phyloP scores from a whole-genome alignment of 1,140 invertebrate species.

The Drosophila dunni region DNA sequence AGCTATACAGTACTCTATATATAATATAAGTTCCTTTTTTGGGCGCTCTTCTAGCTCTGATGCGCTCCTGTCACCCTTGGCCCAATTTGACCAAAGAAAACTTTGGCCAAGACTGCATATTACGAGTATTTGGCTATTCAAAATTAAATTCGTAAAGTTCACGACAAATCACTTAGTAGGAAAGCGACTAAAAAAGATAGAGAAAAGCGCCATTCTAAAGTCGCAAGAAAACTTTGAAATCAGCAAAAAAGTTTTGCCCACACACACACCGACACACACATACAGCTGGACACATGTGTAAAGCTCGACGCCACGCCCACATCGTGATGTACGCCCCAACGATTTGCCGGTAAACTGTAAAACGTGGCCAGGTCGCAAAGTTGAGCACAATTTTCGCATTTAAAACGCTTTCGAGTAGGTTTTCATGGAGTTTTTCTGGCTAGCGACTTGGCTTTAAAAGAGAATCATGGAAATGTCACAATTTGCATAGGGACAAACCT shows the following conservation, averaged over 20 bases:
- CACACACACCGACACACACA: neutral
- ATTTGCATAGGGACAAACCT: slow-evolving; percentile 46
- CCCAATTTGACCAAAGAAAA: slow-evolving; percentile 28
- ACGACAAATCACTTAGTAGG: slow-evolving; percentile 79
- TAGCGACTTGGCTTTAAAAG: slow-evolving; percentile 52
- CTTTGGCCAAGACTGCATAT: slow-evolving; percentile 26
- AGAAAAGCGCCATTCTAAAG: slow-evolving; percentile 51
- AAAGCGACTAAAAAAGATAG: slow-evolving; percentile 38
- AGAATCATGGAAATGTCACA: slow-evolving; percentile 62
- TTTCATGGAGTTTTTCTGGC: slow-evolving; percentile 1
- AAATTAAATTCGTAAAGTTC: slow-evolving; percentile 70
- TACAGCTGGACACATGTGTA: slow-evolving; percentile 35
- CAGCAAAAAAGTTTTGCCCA: slow-evolving; percentile 50
- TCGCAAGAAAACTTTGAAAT: slow-evolving; percentile 61
- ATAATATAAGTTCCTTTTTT: neutral
- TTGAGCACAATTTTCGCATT: slow-evolving; percentile 66
- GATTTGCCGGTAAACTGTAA: slow-evolving; percentile 79
- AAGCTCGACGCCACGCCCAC: slow-evolving; percentile 44
- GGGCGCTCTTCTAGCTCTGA: too few relatives aligned
- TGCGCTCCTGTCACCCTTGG: slow-evolving; percentile 5
- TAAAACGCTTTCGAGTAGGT: slow-evolving; percentile 46
- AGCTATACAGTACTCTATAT: neutral
- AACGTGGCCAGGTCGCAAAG: slow-evolving; percentile 70
- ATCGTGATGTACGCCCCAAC: slow-evolving; percentile 51
- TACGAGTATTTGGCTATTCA: slow-evolving; percentile 33